A percentile compares a stretch with the other conserved stretches of the same genome.
phyloP scores from a whole-genome alignment of 2,113 vertebrate species.

The Tympanuchus pallidicinctus region DNA sequence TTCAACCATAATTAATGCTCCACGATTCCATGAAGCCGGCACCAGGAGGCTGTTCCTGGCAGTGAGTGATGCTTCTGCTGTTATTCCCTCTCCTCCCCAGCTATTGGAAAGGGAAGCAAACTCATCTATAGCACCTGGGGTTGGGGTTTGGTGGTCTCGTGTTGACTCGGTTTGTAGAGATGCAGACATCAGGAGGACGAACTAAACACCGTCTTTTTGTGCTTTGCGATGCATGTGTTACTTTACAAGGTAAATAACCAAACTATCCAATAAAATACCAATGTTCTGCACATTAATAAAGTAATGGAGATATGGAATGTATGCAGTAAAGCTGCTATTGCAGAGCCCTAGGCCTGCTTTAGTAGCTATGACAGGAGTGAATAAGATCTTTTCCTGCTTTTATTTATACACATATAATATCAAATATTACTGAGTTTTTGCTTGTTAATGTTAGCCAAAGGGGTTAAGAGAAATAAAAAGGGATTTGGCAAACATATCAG shows the following conservation, averaged over 20 bases:
- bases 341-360: constrained; percentile 66
- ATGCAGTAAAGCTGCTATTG: constrained; percentile 58
- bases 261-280: constrained; percentile 62
- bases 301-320: constrained; percentile 52
- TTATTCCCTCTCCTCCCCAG: not conserved
- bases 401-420: constrained; percentile 68
- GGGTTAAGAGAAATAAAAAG: constrained; percentile 51
- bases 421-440: constrained; percentile 56
- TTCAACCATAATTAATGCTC: too few relatives aligned
- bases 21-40: too few relatives aligned
- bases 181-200: not conserved
- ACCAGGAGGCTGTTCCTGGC: too few relatives aligned
- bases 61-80: not conserved
- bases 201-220: constrained; percentile 52
- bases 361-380: constrained; percentile 55
- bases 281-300: constrained; percentile 35
- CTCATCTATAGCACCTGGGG: not conserved
- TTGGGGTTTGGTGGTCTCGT: not conserved
- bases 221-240: constrained; percentile 61
- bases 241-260: constrained; percentile 71
- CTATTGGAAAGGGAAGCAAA: not conserved
- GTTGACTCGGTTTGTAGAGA: not conserved
- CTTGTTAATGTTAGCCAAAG: constrained; percentile 65
- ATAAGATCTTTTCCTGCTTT: constrained; percentile 58
- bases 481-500: constrained; percentile 27